Evolutionary conservation across 2,113 vertebrate genomes (phyloP).

Genomic region (Caloenas nicobarica): DNA sequence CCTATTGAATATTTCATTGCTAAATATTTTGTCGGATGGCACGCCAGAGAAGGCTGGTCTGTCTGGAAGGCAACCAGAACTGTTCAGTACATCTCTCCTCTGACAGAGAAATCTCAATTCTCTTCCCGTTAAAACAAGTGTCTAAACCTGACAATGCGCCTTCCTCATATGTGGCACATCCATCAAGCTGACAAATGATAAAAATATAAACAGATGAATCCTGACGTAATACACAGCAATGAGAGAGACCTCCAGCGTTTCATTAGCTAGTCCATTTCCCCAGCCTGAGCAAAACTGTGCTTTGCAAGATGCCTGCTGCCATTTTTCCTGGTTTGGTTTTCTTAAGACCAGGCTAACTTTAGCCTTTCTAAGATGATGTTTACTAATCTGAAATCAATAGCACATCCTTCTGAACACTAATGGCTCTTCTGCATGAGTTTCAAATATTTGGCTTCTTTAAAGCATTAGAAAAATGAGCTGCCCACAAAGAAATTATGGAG

Average conservation of each 20-base stretch:
- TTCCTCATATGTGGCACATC: background rate
- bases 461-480: background rate
- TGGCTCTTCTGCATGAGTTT: background rate
- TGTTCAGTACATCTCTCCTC: background rate
- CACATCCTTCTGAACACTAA: background rate
- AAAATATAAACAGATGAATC: background rate
- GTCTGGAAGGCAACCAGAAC: background rate
- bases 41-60: background rate
- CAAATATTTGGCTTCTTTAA: background rate
- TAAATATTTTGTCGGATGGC: background rate
- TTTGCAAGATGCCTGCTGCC: background rate
- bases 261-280: background rate
- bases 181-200: background rate
- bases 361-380: background rate
- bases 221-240: background rate
- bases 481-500: background rate
- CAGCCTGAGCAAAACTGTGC: background rate
- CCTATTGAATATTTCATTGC: background rate
- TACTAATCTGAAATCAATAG: constrained; percentile 29
- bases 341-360: background rate
- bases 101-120: background rate
- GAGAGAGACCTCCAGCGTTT: background rate
- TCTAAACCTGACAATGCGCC: background rate
- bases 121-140: background rate
- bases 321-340: background rate